A percentile compares a stretch with the other conserved stretches of the same genome.
These are phyloP conservation scores for Crossaster papposus DNA, from an alignment of 53 echinoderm and acorn worm genomes.

Conservation along the genomic window DNA sequence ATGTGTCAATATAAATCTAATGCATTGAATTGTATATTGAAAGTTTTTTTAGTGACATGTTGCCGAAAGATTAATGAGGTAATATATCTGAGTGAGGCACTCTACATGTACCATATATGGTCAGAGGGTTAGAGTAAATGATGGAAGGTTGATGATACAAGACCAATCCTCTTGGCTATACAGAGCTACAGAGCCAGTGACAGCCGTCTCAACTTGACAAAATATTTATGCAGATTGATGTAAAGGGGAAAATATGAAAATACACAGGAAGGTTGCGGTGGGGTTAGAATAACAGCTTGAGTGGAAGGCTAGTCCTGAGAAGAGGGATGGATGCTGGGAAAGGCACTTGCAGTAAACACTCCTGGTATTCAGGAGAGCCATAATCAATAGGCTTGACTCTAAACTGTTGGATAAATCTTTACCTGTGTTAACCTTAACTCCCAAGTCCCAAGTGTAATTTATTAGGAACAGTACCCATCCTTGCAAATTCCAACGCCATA, in stretches of 20 bases:
- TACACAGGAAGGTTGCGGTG: constrained; percentile 20
- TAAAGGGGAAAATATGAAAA: constrained; percentile 26
- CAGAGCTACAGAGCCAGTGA: neutral
- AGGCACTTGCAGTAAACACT: constrained; percentile 5
- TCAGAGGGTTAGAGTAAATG: neutral
- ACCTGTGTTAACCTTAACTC: no score
- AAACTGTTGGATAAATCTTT: neutral
- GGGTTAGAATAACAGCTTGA: constrained; percentile 32
- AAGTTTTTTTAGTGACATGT: constrained; percentile 6
- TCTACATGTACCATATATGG: no score
- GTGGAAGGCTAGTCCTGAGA: neutral
- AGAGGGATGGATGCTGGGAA: neutral
- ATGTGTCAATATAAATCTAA: neutral
- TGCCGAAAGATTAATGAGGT: constrained; percentile 13
- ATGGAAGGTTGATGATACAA: constrained; percentile 1
- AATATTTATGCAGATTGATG: constrained; percentile 35
- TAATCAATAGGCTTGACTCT: neutral
- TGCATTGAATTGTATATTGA: neutral
- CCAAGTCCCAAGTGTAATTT: no score
- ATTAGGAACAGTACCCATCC: no score
- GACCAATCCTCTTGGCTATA: neutral
- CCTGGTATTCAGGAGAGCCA: neutral
- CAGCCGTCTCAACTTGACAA: constrained; percentile 9
- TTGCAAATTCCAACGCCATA: no score
- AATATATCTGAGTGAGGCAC: neutral